Conservation (phyloP, 2,797 vertebrate species). For the Falco naumanni region DNA sequence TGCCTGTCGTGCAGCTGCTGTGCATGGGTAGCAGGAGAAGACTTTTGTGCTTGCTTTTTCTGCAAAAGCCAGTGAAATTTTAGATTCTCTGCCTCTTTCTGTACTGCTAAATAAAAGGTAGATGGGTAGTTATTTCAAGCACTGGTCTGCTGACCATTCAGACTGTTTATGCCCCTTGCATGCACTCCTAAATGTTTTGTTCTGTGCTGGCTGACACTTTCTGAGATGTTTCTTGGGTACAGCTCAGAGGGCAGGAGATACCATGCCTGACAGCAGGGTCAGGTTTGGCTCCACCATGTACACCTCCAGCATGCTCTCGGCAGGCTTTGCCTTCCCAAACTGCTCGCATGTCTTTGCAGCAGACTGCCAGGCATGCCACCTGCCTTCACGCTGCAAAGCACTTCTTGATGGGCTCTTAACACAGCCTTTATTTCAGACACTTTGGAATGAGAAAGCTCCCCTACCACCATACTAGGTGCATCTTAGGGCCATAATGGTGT, state of each 20-base stretch:
- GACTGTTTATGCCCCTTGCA: neutral
- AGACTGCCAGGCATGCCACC: neutral
- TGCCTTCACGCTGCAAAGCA: neutral
- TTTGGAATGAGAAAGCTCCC: neutral
- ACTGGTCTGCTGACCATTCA: neutral
- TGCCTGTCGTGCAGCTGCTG: neutral
- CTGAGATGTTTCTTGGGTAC: neutral
- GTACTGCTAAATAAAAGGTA: neutral
- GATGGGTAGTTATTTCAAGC: neutral
- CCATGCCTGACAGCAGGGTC: neutral
- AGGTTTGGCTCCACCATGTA: neutral
- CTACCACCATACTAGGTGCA: neutral
- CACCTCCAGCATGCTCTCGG: rapidly evolving
- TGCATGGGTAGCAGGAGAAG: neutral
- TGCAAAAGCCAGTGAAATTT: neutral
- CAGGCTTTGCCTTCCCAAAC: neutral
- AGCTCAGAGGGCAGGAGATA: neutral
- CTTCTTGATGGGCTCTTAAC: neutral
- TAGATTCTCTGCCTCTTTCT: neutral
- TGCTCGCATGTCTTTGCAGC: rapidly evolving
- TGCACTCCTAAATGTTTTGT: neutral
- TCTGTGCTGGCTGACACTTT: neutral
- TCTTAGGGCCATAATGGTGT: neutral
- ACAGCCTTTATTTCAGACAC: neutral
- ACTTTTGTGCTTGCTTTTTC: neutral